Evolutionary conservation across 2,797 vertebrate species (phyloP).

Genomic region (Pygocentrus nattereri): DNA sequence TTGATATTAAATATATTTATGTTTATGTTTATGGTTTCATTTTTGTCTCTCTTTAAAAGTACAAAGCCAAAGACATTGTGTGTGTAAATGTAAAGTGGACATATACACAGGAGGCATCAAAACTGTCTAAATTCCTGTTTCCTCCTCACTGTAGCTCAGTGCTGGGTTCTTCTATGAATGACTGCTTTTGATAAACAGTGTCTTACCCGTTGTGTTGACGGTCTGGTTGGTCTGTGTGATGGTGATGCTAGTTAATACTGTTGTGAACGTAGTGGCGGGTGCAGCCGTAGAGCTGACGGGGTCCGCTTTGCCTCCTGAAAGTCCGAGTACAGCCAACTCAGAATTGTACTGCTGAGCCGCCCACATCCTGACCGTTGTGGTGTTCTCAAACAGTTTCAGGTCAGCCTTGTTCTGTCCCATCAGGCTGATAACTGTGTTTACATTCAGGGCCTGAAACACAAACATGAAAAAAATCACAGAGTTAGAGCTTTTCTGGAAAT

Average conservation of each 20-base stretch:
- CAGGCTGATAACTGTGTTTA: conserved; percentile 63
- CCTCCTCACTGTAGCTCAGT: too few relatives aligned
- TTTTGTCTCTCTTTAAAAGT: too few relatives aligned
- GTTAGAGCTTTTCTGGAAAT: too few relatives aligned
- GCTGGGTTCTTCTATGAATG: too few relatives aligned
- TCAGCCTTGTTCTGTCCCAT: conserved; percentile 56
- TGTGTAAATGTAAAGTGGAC: too few relatives aligned
- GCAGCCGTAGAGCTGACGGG: background rate
- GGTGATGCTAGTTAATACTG: background rate
- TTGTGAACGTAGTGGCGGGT: too few relatives aligned
- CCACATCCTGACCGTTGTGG: conserved; percentile 63
- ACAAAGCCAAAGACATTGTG: too few relatives aligned
- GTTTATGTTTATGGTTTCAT: too few relatives aligned
- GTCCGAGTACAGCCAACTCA: conserved; percentile 60
- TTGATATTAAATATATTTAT: too few relatives aligned
- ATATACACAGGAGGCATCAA: too few relatives aligned
- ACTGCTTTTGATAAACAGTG: background rate
- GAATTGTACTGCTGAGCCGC: conserved; percentile 61
- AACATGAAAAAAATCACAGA: too few relatives aligned
- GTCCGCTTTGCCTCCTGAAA: conserved; percentile 52
- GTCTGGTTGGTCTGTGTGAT: background rate
- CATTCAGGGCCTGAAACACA: conserved; percentile 69
- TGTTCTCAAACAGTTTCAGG: conserved; percentile 72
- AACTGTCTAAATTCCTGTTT: too few relatives aligned
- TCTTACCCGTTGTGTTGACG: background rate